Percentiles rank a stretch among this genome's conserved stretches.
phyloP scores from a whole-genome alignment of 2,797 vertebrate species.

The Phataginus tricuspis region DNA sequence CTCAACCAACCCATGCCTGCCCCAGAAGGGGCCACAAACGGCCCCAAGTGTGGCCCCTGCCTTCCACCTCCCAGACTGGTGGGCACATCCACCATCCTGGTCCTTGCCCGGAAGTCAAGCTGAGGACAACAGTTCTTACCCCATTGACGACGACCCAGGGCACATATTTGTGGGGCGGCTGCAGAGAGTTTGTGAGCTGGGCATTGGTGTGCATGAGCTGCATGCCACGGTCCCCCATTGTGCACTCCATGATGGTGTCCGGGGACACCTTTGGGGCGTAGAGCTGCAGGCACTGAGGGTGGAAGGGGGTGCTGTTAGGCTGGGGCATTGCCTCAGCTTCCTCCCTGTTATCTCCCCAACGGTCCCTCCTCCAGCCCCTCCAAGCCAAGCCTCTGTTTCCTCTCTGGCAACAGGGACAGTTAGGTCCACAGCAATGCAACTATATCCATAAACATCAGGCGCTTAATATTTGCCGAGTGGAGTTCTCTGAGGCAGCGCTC shows the following conservation, averaged over 20 bases:
- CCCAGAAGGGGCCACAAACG: neutral
- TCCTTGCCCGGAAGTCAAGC: neutral
- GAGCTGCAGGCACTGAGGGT: constrained; percentile 88
- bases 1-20: too few relatives aligned
- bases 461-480: neutral
- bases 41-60: neutral
- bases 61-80: neutral
- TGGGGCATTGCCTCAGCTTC: neutral
- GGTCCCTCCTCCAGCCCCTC: too few relatives aligned
- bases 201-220: constrained; percentile 94
- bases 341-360: constrained; percentile 24
- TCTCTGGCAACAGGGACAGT: neutral
- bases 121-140: constrained; percentile 83
- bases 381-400: neutral
- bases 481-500: neutral
- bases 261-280: constrained; percentile 78
- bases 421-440: too few relatives aligned
- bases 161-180: constrained; percentile 91
- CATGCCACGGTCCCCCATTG: constrained; percentile 88
- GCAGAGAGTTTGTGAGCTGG: constrained; percentile 85
- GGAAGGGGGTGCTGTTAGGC: neutral
- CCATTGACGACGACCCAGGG: constrained; percentile 95
- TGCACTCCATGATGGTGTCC: constrained; percentile 85
- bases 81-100: neutral
- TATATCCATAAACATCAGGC: neutral